Evolutionary conservation across 2,888 invertebrate species (phyloP).

Genomic region (Leucophenga montana): DNA sequence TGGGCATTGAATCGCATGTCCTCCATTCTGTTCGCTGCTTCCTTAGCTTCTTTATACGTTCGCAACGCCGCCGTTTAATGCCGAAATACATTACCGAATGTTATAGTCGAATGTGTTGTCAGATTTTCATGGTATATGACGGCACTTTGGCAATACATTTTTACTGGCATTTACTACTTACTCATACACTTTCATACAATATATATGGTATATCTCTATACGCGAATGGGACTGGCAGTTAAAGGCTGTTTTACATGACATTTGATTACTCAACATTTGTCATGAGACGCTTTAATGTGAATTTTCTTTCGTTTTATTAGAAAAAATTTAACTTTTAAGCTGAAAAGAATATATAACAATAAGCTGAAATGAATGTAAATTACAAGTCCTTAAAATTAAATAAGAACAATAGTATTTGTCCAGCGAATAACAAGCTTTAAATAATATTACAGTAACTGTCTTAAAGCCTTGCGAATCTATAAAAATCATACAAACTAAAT

Average conservation of each 20-base stretch:
- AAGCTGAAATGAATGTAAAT: no score
- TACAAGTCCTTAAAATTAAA: no score
- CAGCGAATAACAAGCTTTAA: no score
- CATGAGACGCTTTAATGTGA: neutral
- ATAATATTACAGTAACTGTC: no score
- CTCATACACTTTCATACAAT: neutral
- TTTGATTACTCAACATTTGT: neutral
- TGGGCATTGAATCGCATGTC: no score
- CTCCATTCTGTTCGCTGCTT: neutral
- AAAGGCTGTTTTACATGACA: slow-evolving; percentile 6
- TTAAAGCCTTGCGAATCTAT: no score
- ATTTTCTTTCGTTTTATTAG: neutral
- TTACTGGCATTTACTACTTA: neutral
- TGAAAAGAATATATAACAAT: neutral
- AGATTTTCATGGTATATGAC: slow-evolving; percentile 15
- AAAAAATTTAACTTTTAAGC: neutral
- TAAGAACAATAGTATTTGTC: no score
- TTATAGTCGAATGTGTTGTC: slow-evolving; percentile 58
- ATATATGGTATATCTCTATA: neutral
- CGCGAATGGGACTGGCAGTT: neutral
- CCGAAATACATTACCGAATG: slow-evolving; percentile 47
- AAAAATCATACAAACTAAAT: no score
- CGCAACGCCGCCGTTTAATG: slow-evolving; percentile 14
- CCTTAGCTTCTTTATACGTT: neutral
- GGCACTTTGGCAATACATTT: slow-evolving; percentile 3